Conservation (phyloP, 2,888 invertebrate species). For the Agrotis exclamationis region DNA sequence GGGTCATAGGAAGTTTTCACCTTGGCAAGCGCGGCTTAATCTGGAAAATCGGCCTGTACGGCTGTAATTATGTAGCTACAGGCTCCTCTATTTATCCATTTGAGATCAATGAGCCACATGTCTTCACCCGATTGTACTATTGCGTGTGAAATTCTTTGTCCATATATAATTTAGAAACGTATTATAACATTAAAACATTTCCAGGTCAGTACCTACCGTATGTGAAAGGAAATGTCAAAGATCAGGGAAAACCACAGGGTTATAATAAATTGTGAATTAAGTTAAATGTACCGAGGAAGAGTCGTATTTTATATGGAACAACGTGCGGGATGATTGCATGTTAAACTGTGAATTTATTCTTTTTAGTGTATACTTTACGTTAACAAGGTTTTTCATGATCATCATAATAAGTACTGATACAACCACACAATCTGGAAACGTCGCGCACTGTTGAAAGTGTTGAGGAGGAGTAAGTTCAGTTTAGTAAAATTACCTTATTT, state of each 20-base stretch:
- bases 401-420: neutral
- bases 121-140: too few species aligned
- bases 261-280: conserved; percentile 41
- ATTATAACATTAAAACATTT: neutral
- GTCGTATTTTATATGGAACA: conserved; percentile 32
- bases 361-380: neutral
- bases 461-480: too few species aligned
- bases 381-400: neutral
- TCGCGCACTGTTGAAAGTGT: too few species aligned
- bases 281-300: conserved; percentile 33
- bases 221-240: conserved; percentile 38
- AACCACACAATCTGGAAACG: too few species aligned
- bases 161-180: neutral
- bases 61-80: too few species aligned
- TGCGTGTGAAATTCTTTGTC: neutral
- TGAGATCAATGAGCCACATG: too few species aligned
- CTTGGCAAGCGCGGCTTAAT: too few species aligned
- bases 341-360: neutral
- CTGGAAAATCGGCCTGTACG: too few species aligned
- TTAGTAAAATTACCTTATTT: too few species aligned
- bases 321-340: conserved; percentile 4
- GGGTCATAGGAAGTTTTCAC: too few species aligned
- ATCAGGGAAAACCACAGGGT: conserved; percentile 31
- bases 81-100: too few species aligned
- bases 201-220: conserved; percentile 5